Evolutionary conservation across 2,113 vertebrate species (phyloP).

Genomic region (Lucifuga dentata): DNA sequence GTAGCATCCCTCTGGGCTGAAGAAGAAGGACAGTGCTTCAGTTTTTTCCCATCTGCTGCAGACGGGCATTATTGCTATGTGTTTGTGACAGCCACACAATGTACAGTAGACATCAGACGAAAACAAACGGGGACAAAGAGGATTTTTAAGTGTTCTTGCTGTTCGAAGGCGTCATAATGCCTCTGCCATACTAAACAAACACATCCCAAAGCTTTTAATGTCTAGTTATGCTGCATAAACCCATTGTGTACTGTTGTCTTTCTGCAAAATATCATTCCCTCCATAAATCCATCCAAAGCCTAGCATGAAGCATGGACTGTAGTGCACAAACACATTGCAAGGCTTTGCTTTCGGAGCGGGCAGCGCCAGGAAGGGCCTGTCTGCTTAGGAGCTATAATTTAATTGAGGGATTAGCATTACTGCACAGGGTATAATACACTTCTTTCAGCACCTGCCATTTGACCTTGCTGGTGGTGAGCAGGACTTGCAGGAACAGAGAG

Average conservation of each 20-base stretch:
- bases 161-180: slow-evolving; percentile 62
- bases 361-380: slow-evolving; percentile 63
- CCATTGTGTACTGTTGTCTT: slow-evolving; percentile 74
- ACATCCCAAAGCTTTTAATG: slow-evolving; percentile 75
- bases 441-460: slow-evolving; percentile 81
- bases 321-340: slow-evolving; percentile 66
- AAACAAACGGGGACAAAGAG: slow-evolving; percentile 69
- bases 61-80: slow-evolving; percentile 60
- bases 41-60: slow-evolving; percentile 72
- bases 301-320: slow-evolving; percentile 65
- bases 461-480: slow-evolving; percentile 77
- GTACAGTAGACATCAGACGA: slow-evolving; percentile 65
- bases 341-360: slow-evolving; percentile 61
- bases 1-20: slow-evolving; percentile 64
- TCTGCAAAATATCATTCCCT: slow-evolving; percentile 60
- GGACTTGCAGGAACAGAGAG: slow-evolving; percentile 71
- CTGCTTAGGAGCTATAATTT: slow-evolving; percentile 76
- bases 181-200: slow-evolving; percentile 70
- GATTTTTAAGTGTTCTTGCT: slow-evolving; percentile 65
- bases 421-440: slow-evolving; percentile 74
- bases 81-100: slow-evolving; percentile 52
- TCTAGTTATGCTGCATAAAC: slow-evolving; percentile 70
- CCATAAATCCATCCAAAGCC: slow-evolving; percentile 75
- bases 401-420: slow-evolving; percentile 82
- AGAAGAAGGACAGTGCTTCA: slow-evolving; percentile 64